Percentiles rank a stretch among this genome's conserved stretches.
Conservation (phyloP, 2,888 invertebrate genomes). For the Dione juno region DNA sequence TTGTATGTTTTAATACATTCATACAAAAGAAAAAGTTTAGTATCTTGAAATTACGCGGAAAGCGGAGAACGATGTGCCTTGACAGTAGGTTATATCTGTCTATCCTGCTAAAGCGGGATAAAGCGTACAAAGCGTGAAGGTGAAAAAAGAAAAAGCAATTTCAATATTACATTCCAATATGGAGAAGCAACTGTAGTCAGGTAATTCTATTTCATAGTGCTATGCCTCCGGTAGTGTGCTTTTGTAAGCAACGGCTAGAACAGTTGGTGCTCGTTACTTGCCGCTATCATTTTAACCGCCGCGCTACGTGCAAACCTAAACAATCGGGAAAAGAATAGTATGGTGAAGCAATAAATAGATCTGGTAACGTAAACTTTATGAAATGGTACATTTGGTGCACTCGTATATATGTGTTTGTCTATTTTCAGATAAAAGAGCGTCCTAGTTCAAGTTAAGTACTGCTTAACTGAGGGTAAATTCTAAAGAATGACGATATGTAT, state of each 20-base stretch:
- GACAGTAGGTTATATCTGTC: no score
- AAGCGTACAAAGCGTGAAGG: no score
- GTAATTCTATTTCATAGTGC: slow-evolving; percentile 15
- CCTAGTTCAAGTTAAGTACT: slow-evolving; percentile 29
- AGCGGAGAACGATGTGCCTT: no score
- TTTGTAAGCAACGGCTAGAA: slow-evolving; percentile 42
- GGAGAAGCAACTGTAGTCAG: not conserved
- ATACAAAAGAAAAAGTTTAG: no score
- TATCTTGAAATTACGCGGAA: no score
- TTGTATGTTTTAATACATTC: not conserved
- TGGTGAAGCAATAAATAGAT: slow-evolving; percentile 67
- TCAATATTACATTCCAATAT: not conserved
- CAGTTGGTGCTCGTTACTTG: slow-evolving; percentile 68
- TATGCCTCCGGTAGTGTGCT: slow-evolving; percentile 10
- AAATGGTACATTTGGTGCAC: slow-evolving; percentile 67
- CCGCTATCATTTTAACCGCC: slow-evolving; percentile 64
- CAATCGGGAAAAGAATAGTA: slow-evolving; percentile 71
- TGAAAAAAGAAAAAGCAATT: not conserved
- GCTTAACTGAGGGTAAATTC: not conserved
- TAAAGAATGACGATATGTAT: not conserved
- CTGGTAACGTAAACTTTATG: slow-evolving; percentile 69
- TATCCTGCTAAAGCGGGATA: no score
- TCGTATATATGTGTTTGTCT: slow-evolving; percentile 49
- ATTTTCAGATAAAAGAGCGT: slow-evolving; percentile 44
- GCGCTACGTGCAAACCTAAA: slow-evolving; percentile 66